Base-by-base conservation (phyloP, 2,797 vertebrate species). In the Capromys pilorides region DNA sequence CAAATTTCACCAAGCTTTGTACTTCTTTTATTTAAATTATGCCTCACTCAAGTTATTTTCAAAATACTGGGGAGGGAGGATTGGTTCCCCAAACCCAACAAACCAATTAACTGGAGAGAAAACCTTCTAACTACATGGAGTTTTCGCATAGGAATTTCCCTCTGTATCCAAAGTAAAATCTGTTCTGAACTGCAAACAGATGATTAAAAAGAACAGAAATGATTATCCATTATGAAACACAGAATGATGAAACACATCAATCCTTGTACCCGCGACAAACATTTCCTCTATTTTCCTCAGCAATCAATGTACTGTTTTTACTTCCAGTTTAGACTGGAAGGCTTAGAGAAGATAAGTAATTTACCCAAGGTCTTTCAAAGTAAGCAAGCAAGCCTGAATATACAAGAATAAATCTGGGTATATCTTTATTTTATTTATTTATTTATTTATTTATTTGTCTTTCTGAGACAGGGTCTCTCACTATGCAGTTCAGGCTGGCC, bases 131-230 rank as follows among this genome's bases (percentile, higher is more conserved):
- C 69, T 21, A 59, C 31, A 67, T 13, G n/a, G 92, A 89, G 69
- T n/a, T 94, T 85, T 82, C 67, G 5, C 78, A 54, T n/a, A 57
- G 66, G 69, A 61, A 90, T 75, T 94, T 91, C 66, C 81, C 77
- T 80, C 31, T 62, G 57, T 31, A 77, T 45, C 51, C 89, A 92
- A 95, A 88, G 75, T 69, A 61, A 94, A 89, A 49, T 14, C 90
- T 19, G 64, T 36, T 87, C 28, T 93, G 22, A 90, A 69, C 14
- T 67, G 6, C 45, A 81, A 95, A 79, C 61, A 86, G 77, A 54
- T 66, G 49, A 62, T 57, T 94, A 62, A 71, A 93, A 94, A 71
- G 9, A 39, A n/a, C 6, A 80, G 18, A 57, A 78, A 22, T 13
- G 81, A 51, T 62, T 33, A 49, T 51, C 57, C 51, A 84, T 83